Evolutionary conservation across 2,888 invertebrate species (phyloP).

Genomic region (Drosophila atripex): DNA sequence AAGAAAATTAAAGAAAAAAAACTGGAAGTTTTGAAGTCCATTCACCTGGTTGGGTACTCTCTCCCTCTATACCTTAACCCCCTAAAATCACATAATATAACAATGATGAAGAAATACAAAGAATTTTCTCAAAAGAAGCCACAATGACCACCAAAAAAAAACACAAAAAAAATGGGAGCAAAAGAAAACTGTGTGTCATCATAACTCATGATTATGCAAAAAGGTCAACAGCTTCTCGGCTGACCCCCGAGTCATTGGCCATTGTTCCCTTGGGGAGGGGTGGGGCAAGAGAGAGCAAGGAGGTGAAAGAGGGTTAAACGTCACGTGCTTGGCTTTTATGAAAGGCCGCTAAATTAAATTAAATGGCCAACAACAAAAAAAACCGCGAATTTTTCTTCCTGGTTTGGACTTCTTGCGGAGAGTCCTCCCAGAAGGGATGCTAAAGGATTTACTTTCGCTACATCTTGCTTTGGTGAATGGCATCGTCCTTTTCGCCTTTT

Average conservation of each 20-base stretch:
- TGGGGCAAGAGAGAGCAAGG: not conserved
- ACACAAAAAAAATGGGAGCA: slow-evolving; percentile 14
- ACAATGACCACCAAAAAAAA: slow-evolving; percentile 18
- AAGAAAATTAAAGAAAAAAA: too few species aligned
- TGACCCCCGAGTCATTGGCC: slow-evolving; percentile 37
- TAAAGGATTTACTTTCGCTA: slow-evolving; percentile 38
- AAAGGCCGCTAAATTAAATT: slow-evolving; percentile 74
- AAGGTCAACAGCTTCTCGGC: slow-evolving; percentile 69
- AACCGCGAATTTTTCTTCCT: slow-evolving; percentile 27
- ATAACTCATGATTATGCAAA: slow-evolving; percentile 78
- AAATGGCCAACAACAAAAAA: slow-evolving; percentile 58
- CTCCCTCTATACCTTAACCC: not conserved
- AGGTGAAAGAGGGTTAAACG: not conserved
- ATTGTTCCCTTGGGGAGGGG: slow-evolving; percentile 23
- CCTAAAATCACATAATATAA: slow-evolving; percentile 32
- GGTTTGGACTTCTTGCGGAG: slow-evolving; percentile 5
- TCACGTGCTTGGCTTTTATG: slow-evolving; percentile 50
- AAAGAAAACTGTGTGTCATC: slow-evolving; percentile 59
- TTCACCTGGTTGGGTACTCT: slow-evolving; percentile 18
- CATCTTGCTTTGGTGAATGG: slow-evolving; percentile 19
- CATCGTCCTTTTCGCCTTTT: slow-evolving; percentile 13
- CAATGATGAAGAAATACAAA: slow-evolving; percentile 32
- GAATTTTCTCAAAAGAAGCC: slow-evolving; percentile 20
- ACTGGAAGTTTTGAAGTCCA: not conserved
- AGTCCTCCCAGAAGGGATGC: slow-evolving; percentile 45